Evolutionary conservation across 2,888 invertebrate species (phyloP).

Genomic region (Athrips mouffetella): DNA sequence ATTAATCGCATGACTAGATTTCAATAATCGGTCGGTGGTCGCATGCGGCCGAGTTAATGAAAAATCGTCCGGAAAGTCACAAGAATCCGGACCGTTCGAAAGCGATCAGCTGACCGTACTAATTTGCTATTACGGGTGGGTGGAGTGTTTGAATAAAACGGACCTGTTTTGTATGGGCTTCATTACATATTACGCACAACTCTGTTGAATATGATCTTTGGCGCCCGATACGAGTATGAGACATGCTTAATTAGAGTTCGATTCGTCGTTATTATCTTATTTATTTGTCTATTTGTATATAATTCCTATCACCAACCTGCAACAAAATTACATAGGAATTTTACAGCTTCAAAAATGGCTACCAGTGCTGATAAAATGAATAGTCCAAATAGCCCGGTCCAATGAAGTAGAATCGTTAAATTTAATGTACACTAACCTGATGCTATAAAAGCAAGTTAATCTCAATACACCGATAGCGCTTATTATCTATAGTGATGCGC

Average conservation of each 20-base stretch:
- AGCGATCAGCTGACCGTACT: constrained; percentile 49
- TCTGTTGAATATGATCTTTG: not conserved
- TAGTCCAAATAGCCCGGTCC: too few relatives aligned
- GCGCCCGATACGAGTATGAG: not conserved
- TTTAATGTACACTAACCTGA: constrained; percentile 74
- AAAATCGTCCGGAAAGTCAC: constrained; percentile 64
- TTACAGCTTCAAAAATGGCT: too few relatives aligned
- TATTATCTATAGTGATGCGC: constrained; percentile 60
- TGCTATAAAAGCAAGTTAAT: constrained; percentile 74
- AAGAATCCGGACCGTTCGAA: constrained; percentile 35
- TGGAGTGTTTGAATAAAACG: constrained; percentile 17
- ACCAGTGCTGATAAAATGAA: too few relatives aligned
- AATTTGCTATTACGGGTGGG: constrained; percentile 38
- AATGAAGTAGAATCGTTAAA: constrained; percentile 69
- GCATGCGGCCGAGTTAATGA: constrained; percentile 59
- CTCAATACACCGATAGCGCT: constrained; percentile 76
- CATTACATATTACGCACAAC: not conserved
- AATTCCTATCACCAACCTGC: not conserved
- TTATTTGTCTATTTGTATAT: not conserved
- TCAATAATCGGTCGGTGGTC: constrained; percentile 54
- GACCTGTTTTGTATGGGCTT: not conserved
- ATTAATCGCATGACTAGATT: constrained; percentile 64
- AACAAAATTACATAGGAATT: too few relatives aligned
- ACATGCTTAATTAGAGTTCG: not conserved
- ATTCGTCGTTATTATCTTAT: not conserved